phyloP scores from a whole-genome alignment of 2,888 invertebrate genomes.

The Agonopterix subpropinquella region DNA sequence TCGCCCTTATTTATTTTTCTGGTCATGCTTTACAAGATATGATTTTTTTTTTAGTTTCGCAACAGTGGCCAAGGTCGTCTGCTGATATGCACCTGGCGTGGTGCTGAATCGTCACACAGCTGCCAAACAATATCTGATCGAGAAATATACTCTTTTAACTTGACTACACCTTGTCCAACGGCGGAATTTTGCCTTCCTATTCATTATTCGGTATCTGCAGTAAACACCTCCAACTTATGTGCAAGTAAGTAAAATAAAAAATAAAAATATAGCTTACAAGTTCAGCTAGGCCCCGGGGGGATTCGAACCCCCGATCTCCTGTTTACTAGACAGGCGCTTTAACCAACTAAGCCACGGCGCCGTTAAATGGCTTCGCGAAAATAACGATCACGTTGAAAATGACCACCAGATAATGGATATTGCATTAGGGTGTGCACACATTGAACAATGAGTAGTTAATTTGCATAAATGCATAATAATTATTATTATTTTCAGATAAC shows the following conservation, averaged over 20 bases:
- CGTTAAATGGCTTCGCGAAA: conserved; percentile 28
- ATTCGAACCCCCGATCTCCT: conserved; percentile 76
- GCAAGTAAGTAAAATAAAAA: conserved; percentile 64
- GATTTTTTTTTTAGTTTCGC: conserved; percentile 51
- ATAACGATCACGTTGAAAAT: conserved; percentile 14
- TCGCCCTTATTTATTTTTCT: no score
- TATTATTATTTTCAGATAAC: conserved; percentile 62
- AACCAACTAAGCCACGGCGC: conserved; percentile 77
- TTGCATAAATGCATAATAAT: background rate
- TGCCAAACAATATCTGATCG: conserved; percentile 67
- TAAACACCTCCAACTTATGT: conserved; percentile 70
- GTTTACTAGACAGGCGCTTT: conserved; percentile 76
- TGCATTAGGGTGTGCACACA: no score
- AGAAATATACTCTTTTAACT: conserved; percentile 58
- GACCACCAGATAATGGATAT: no score
- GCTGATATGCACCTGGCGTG: conserved; percentile 75
- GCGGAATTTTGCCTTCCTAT: conserved; percentile 69
- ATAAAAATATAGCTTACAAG: conserved; percentile 11
- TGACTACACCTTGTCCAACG: conserved; percentile 63
- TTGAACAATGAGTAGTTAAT: background rate
- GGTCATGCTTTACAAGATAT: background rate
- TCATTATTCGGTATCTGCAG: conserved; percentile 67
- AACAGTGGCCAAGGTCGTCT: conserved; percentile 71
- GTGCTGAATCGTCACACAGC: conserved; percentile 52
- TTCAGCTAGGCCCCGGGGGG: conserved; percentile 66